Evolutionary conservation across 1,140 invertebrate genomes (phyloP).

Genomic region (Drosophila ambigua): DNA sequence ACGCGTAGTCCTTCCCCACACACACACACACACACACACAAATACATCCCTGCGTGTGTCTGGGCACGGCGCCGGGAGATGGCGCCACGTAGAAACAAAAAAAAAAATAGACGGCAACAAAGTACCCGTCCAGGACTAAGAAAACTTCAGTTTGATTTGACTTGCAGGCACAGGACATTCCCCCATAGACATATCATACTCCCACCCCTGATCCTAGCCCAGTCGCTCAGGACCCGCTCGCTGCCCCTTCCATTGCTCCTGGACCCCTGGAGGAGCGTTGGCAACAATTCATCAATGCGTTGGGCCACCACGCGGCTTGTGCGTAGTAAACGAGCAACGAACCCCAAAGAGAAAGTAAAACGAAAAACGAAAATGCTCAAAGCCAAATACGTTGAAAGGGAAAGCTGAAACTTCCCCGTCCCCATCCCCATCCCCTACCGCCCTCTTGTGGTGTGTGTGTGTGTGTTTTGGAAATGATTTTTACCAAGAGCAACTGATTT

Average conservation of each 20-base stretch:
- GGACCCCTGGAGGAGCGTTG: slow-evolving; percentile 3
- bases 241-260: too few relatives aligned
- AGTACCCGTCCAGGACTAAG: slow-evolving; percentile 48
- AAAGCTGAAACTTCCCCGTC: background rate
- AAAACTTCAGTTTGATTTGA: slow-evolving; percentile 62
- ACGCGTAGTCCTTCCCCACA: background rate
- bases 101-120: slow-evolving; percentile 35
- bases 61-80: slow-evolving; percentile 64
- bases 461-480: slow-evolving; percentile 15
- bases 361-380: slow-evolving; percentile 23
- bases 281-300: slow-evolving; percentile 77
- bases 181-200: background rate
- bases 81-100: slow-evolving; percentile 59
- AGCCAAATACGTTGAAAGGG: slow-evolving; percentile 14
- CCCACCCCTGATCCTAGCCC: background rate
- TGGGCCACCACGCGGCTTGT: slow-evolving; percentile 63
- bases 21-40: slow-evolving; percentile 9
- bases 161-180: slow-evolving; percentile 33
- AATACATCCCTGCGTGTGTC: slow-evolving; percentile 53
- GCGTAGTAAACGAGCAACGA: slow-evolving; percentile 58
- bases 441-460: slow-evolving; percentile 2
- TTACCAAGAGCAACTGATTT: slow-evolving; percentile 22
- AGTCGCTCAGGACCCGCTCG: too few relatives aligned
- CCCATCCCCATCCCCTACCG: too few relatives aligned
- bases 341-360: slow-evolving; percentile 10